A percentile compares a stretch with the other conserved stretches of the same genome.
Evolutionary conservation across 2,797 vertebrate species (phyloP).

Genomic region (Leptatherina wallacei): DNA sequence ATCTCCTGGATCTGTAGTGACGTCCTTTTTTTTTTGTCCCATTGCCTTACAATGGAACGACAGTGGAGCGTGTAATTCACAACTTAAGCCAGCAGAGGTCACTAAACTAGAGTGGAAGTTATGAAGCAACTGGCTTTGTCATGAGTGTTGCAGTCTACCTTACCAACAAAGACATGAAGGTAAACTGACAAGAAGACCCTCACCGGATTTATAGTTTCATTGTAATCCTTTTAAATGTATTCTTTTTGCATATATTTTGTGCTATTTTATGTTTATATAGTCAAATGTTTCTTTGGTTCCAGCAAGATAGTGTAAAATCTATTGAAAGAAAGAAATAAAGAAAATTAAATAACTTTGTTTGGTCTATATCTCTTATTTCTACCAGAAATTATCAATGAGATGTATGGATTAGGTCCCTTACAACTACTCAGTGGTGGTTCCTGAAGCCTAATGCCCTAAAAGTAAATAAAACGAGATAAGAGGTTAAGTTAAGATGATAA

Average conservation of each 20-base stretch:
- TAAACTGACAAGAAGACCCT: constrained; percentile 60
- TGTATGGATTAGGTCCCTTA: not conserved
- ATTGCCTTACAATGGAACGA: constrained; percentile 63
- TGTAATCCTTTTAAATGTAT: constrained; percentile 74
- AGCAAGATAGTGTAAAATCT: constrained; percentile 82
- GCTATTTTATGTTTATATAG: constrained; percentile 83
- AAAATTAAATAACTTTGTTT: constrained; percentile 64
- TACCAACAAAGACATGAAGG: constrained; percentile 40
- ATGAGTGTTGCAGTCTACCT: constrained; percentile 53
- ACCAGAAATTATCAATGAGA: not conserved
- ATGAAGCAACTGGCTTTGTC: constrained; percentile 50
- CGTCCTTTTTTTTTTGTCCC: constrained; percentile 36
- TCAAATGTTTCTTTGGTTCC: constrained; percentile 82
- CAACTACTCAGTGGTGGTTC: not conserved
- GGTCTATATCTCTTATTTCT: constrained; percentile 2
- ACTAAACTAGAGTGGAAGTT: constrained; percentile 42
- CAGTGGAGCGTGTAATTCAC: constrained; percentile 38
- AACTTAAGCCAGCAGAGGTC: constrained; percentile 69
- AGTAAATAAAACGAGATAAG: not conserved
- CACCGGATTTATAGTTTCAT: constrained; percentile 67
- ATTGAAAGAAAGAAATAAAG: constrained; percentile 82
- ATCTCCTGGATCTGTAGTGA: constrained; percentile 40
- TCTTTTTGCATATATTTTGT: constrained; percentile 82
- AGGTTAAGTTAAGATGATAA: constrained; percentile 5
- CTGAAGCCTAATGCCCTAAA: constrained; percentile 7